A percentile compares a stretch with the other conserved stretches of the same genome.
Conservation (phyloP, 2,797 vertebrate genomes). For the Anabas testudineus region DNA sequence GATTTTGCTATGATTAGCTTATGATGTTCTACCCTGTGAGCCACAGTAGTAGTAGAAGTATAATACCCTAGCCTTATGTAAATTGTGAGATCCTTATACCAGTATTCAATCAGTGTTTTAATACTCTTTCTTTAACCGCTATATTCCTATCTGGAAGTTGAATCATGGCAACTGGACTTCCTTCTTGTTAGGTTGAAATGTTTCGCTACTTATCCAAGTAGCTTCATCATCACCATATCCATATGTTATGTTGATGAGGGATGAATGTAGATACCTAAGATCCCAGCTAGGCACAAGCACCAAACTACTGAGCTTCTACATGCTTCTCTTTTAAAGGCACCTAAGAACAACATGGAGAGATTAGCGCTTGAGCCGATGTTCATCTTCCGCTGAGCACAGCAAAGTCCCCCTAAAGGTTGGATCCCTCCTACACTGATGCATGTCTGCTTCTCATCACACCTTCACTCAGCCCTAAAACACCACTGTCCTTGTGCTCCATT, state of each 20-base stretch:
- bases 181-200: no score
- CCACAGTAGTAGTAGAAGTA: no score
- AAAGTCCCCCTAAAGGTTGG: conserved; percentile 84
- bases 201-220: no score
- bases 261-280: background rate
- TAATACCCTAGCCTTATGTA: no score
- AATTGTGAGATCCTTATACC: no score
- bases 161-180: no score
- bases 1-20: no score
- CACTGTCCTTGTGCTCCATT: conserved; percentile 90
- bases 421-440: conserved; percentile 66
- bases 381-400: conserved; percentile 87
- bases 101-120: no score
- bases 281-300: background rate
- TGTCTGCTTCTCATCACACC: conserved; percentile 56
- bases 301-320: conserved; percentile 24
- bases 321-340: conserved; percentile 59
- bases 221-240: background rate
- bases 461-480: conserved; percentile 60
- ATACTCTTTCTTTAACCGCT: no score
- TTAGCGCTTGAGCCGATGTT: conserved; percentile 85
- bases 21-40: no score
- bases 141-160: no score
- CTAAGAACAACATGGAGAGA: conserved; percentile 67
- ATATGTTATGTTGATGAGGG: background rate